Percentiles rank a stretch among this genome's conserved stretches.
Evolutionary conservation across 2,113 vertebrate species (phyloP).

Genomic region (Gavia stellata): DNA sequence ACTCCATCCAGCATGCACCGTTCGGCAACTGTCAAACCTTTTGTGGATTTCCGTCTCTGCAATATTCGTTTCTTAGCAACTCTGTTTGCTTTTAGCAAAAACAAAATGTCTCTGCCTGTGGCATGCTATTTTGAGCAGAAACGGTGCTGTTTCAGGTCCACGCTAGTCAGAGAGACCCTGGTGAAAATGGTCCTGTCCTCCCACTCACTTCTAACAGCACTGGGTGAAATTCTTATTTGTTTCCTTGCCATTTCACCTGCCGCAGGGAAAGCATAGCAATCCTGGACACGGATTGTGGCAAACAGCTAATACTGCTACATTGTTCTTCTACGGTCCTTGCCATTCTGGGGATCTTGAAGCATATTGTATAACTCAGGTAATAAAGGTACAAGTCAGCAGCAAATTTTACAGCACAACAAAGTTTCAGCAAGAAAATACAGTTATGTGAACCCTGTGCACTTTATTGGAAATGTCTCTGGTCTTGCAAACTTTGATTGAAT

Average conservation of each 20-base stretch:
- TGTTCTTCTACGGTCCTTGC: background rate
- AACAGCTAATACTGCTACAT: background rate
- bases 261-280: background rate
- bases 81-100: slow-evolving; percentile 61
- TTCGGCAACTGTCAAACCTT: slow-evolving; percentile 35
- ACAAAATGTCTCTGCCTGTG: slow-evolving; percentile 63
- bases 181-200: background rate
- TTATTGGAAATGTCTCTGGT: background rate
- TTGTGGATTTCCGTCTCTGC: slow-evolving; percentile 53
- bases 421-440: background rate
- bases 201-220: background rate
- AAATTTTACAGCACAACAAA: background rate
- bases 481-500: background rate
- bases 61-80: slow-evolving; percentile 68
- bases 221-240: background rate
- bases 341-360: background rate
- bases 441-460: background rate
- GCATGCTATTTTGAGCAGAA: slow-evolving; percentile 50
- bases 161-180: background rate
- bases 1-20: background rate
- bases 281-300: background rate
- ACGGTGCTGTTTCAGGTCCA: slow-evolving; percentile 23
- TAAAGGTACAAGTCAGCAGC: background rate
- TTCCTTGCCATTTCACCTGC: background rate
- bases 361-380: background rate